A percentile compares a stretch with the other conserved stretches of the same genome.
Evolutionary conservation across 2,113 vertebrate species (phyloP).

Genomic region (Psilopsiagon aymara): DNA sequence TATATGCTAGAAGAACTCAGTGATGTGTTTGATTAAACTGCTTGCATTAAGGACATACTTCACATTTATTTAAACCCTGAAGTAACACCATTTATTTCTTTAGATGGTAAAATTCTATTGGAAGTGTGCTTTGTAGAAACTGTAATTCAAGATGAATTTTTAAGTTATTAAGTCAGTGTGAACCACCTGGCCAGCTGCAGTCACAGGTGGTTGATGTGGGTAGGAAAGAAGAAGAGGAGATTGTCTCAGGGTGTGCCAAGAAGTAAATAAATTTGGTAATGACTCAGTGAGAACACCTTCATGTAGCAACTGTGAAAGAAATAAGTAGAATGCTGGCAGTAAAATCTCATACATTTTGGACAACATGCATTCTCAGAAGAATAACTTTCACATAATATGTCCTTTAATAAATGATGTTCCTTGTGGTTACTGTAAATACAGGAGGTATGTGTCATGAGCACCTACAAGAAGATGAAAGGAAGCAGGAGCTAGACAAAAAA

Average conservation of each 20-base stretch:
- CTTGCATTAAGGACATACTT: conserved; percentile 37
- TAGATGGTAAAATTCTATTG: neutral
- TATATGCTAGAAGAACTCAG: conserved; percentile 21
- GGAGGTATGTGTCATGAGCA: neutral
- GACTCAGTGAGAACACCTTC: neutral
- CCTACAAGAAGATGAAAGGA: neutral
- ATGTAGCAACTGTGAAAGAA: neutral
- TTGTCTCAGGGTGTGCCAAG: neutral
- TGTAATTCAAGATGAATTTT: conserved; percentile 18
- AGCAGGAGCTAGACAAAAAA: neutral
- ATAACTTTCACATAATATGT: neutral
- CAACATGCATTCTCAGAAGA: neutral
- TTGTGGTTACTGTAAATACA: neutral
- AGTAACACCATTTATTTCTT: conserved; percentile 31
- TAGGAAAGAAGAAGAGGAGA: neutral
- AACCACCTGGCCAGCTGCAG: conserved; percentile 16
- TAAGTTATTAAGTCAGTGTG: conserved; percentile 36
- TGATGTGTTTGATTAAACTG: conserved; percentile 64
- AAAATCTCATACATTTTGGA: neutral
- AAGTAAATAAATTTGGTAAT: conserved; percentile 30
- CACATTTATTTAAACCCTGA: conserved; percentile 50
- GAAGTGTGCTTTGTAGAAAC: neutral
- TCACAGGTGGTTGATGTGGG: neutral
- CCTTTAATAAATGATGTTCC: neutral
- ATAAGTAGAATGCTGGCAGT: neutral